Percentiles rank a stretch among this genome's conserved stretches.
These are phyloP conservation scores for Catotricha subobsoleta DNA, from an alignment of 2,888 invertebrate genomes.

Conservation along the genomic window DNA sequence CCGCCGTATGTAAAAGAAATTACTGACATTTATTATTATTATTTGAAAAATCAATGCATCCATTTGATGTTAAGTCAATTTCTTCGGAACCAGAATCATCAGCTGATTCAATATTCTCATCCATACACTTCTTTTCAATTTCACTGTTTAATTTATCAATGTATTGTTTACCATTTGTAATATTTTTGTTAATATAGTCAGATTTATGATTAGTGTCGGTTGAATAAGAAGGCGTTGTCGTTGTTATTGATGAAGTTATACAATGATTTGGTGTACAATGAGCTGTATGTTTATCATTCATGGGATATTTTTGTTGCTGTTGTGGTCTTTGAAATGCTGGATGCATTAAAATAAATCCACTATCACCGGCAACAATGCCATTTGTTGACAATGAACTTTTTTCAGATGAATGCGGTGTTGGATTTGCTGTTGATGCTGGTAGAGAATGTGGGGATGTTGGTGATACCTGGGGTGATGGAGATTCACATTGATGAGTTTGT, in stretches of 20 bases:
- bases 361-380: no score
- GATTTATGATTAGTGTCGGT: background rate
- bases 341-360: constrained; percentile 28
- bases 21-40: constrained; percentile 15
- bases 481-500: constrained; percentile 4
- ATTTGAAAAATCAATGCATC: constrained; percentile 29
- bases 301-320: constrained; percentile 1
- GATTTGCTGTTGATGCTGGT: background rate
- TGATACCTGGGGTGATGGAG: background rate
- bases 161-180: background rate
- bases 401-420: background rate
- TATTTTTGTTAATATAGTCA: background rate
- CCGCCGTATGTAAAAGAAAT: no score
- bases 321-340: constrained; percentile 22
- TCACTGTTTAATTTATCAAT: background rate
- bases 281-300: no score
- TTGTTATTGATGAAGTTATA: no score
- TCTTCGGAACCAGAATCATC: constrained; percentile 30
- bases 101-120: background rate
- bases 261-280: no score
- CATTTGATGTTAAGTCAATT: constrained; percentile 26
- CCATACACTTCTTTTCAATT: background rate
- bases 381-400: background rate
- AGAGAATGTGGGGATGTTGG: background rate
- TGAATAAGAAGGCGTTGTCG: no score